Base-by-base conservation (phyloP, 2,888 invertebrate genomes). In the Chalcis sispes region DNA sequence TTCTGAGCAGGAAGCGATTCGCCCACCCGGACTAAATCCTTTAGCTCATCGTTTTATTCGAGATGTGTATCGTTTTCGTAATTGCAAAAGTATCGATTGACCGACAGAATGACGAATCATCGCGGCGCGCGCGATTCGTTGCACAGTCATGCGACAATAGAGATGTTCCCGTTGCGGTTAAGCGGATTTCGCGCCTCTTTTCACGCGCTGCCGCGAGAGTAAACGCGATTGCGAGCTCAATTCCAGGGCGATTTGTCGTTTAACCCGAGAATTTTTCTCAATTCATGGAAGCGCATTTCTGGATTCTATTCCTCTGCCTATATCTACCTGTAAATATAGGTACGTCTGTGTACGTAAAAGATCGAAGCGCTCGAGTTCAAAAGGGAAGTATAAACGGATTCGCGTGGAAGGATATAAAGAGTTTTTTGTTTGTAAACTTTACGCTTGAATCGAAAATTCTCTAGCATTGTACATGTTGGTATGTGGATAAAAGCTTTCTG, bases 131-230 rank as follows among this genome's bases (percentile, higher is more conserved):
- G n/a, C n/a, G n/a, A n/a, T n/a, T n/a, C n/a, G n/a, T n/a, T n/a
- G n/a, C n/a, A n/a, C n/a, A n/a, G n/a, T n/a, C n/a, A n/a, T n/a
- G n/a, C n/a, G n/a, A n/a, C n/a, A n/a, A n/a, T n/a, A n/a, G n/a
- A n/a, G n/a, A n/a, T n/a, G n/a, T n/a, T n/a, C n/a, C n/a, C 52
- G 52, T 20, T 23, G 2, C 40, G 58, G 13, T 58, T 75, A 75
- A 70, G 75, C 50, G 58, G 50, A 75, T 70, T 75, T 70, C 58
- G 25, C 58, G 64, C 64, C 58, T 70, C 64, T 75, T 75, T 58
- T 70, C 65, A 18, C 23, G 29, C 40, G 23, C 23, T 46, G 48
- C 15, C n/a, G 62, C 40, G n/a, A n/a, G n/a, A n/a, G 42, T 23
- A 61, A 72, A 48, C 58, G 65, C 27, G 65, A 50, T 50, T 59